A percentile compares a stretch with the other conserved stretches of the same genome.
These are phyloP conservation scores for Drosophila lacicola DNA, from an alignment of 2,888 invertebrate species.

Conservation along the genomic window DNA sequence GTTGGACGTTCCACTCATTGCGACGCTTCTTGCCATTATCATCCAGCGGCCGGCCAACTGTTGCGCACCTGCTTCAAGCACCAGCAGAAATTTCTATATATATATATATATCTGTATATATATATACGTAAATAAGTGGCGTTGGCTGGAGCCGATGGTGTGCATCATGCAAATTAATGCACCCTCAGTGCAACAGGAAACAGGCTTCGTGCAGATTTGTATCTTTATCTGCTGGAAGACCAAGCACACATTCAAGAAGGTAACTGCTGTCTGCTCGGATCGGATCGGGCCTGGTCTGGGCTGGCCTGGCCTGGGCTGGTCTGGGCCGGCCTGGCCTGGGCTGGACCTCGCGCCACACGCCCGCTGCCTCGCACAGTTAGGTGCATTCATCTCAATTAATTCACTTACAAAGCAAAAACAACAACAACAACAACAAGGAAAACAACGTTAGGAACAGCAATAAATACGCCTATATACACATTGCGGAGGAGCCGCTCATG, in stretches of 20 bases:
- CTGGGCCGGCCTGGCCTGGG: too few species aligned
- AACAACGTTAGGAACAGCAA: slow-evolving; percentile 10
- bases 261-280: slow-evolving; percentile 55
- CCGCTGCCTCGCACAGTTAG: slow-evolving; percentile 64
- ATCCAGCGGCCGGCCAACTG: slow-evolving; percentile 49
- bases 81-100: slow-evolving; percentile 34
- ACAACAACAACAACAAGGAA: slow-evolving; percentile 25
- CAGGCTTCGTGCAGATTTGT: slow-evolving; percentile 80
- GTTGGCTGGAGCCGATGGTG: slow-evolving; percentile 55
- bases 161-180: slow-evolving; percentile 81
- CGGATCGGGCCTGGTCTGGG: too few species aligned
- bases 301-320: too few species aligned
- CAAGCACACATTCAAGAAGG: slow-evolving; percentile 64
- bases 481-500: slow-evolving; percentile 27
- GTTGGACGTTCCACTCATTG: slow-evolving; percentile 44
- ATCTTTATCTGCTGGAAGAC: slow-evolving; percentile 72
- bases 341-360: slow-evolving; percentile 22
- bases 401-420: slow-evolving; percentile 61
- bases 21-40: slow-evolving; percentile 68
- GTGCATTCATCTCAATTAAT: slow-evolving; percentile 81
- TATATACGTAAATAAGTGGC: slow-evolving; percentile 40
- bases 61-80: slow-evolving; percentile 61
- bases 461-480: slow-evolving; percentile 22
- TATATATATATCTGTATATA: not conserved
- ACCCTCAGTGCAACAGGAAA: slow-evolving; percentile 81